Conservation (phyloP, 2,797 vertebrate genomes). For the Sebastes steindachneri region DNA sequence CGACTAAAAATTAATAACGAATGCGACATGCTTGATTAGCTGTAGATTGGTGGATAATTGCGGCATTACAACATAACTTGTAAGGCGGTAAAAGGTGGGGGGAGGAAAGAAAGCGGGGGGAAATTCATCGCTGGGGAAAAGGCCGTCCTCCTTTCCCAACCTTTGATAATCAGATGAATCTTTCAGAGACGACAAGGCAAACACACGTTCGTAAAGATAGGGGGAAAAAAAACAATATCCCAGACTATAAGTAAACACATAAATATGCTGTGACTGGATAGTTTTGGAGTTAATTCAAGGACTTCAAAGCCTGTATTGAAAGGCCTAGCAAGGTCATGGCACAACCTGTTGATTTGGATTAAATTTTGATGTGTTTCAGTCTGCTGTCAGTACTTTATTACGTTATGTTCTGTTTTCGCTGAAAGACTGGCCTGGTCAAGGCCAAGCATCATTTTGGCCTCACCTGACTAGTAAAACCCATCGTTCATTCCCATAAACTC, state of each 20-base stretch:
- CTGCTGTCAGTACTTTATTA: conserved; percentile 30
- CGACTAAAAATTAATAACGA: conserved; percentile 70
- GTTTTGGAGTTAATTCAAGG: conserved; percentile 46
- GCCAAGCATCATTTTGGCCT: conserved; percentile 47
- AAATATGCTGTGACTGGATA: conserved; percentile 54
- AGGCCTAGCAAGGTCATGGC: conserved; percentile 18
- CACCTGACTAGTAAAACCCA: conserved; percentile 42
- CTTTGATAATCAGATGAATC: conserved; percentile 60
- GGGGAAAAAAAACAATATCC: conserved; percentile 16
- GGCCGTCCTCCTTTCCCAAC: conserved; percentile 49
- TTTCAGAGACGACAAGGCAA: conserved; percentile 47
- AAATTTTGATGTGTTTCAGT: conserved; percentile 30
- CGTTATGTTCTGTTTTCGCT: conserved; percentile 29
- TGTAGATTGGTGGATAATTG: conserved; percentile 75
- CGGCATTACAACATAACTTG: conserved; percentile 72
- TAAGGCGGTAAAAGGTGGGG: conserved; percentile 48
- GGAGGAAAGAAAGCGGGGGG: conserved; percentile 17
- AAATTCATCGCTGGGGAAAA: conserved; percentile 38
- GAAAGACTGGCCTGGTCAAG: conserved; percentile 23
- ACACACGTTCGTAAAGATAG: conserved; percentile 39
- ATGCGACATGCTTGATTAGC: conserved; percentile 74
- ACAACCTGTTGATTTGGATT: conserved; percentile 47
- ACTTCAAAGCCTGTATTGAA: conserved; percentile 45
- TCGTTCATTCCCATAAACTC: conserved; percentile 55
- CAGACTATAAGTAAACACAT: conserved; percentile 57